Evolutionary conservation across 2,113 vertebrate genomes (phyloP).

Genomic region (Macroglossus sobrinus): DNA sequence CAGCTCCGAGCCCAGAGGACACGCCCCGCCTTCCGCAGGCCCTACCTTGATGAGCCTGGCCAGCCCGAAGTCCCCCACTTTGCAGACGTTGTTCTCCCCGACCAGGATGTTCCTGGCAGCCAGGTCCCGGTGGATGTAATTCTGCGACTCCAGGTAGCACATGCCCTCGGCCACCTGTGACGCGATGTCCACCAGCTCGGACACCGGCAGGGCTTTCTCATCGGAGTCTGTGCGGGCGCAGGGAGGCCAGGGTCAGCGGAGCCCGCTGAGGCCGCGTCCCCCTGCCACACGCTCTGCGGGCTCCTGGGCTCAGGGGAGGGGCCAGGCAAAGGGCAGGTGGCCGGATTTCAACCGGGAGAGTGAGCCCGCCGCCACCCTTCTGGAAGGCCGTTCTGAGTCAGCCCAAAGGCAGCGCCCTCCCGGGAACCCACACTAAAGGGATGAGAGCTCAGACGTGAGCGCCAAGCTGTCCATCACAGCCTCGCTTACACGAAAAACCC

Average conservation of each 20-base stretch:
- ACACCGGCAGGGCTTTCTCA: conserved; percentile 58
- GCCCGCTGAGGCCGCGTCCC: background rate
- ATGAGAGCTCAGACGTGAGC: fast-evolving
- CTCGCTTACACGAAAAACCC: background rate
- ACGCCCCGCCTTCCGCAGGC: fast-evolving
- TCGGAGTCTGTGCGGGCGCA: conserved; percentile 75
- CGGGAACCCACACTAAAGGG: too few species aligned
- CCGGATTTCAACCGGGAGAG: background rate
- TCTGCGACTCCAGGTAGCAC: conserved; percentile 86
- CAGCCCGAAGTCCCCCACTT: conserved; percentile 91
- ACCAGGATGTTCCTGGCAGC: conserved; percentile 90
- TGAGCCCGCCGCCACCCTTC: background rate
- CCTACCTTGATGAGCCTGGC: conserved; percentile 88
- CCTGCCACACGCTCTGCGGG: background rate
- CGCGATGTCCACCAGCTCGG: conserved; percentile 81
- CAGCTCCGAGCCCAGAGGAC: background rate
- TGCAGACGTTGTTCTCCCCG: conserved; percentile 86
- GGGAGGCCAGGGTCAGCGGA: background rate
- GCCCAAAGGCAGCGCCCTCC: background rate
- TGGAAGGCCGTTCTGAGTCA: fast-evolving
- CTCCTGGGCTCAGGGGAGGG: fast-evolving
- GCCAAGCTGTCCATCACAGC: background rate
- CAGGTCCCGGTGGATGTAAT: conserved; percentile 89
- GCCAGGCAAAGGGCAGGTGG: background rate
- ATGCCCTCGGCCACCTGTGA: conserved; percentile 89